Evolutionary conservation across 2,113 vertebrate genomes (phyloP), one percentile per base, ranked within the genome.

Genomic region (Pimephales promelas): DNA sequence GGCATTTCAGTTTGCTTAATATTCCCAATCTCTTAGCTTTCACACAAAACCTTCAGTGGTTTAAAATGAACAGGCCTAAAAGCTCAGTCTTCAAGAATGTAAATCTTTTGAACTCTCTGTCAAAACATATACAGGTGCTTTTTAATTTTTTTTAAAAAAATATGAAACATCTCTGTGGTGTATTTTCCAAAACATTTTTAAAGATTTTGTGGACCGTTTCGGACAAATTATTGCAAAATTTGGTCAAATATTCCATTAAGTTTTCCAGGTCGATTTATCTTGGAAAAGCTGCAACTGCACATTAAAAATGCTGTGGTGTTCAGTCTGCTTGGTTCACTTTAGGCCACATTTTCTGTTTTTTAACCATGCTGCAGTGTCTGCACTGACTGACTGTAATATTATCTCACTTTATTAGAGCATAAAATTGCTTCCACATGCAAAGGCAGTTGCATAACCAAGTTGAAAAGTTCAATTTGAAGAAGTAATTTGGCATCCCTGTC

Each of bases 381-480:
- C 52, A 8, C 74, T 24, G 34, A 11, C 49, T 24, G 3, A 34
- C 5, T 31, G 31, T 74, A 49, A 16, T 79, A 79, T 79, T 64
- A 26, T 79, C 61, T 47, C 18, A 22, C 77, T 79, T 79, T 79
- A 79, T 64, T 79, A 66, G 78, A 79, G 78, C 78, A 79, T 79
- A 79, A 79, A 66, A 79, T 79, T 79, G 59, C 59, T 34, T 79
- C 16, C 59, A 66, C 45, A 66, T 66, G 78, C 59, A 66, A 47
- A 22, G 78, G 62, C 18, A 26, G 59, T 64, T 79, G 64, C 24
- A 64, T 66, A 79, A 79, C 59, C 57, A 31, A 62, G 76, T 79
- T 45, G 36, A 78, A 26, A 43, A 78, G 75, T 78, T 78, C 75
- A 78, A 4, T 24, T 26, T 16, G 56, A 26, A 28, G 36, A 52